These are phyloP conservation scores for Amiota minor DNA, from an alignment of 2,888 invertebrate genomes.

Conservation along the genomic window DNA sequence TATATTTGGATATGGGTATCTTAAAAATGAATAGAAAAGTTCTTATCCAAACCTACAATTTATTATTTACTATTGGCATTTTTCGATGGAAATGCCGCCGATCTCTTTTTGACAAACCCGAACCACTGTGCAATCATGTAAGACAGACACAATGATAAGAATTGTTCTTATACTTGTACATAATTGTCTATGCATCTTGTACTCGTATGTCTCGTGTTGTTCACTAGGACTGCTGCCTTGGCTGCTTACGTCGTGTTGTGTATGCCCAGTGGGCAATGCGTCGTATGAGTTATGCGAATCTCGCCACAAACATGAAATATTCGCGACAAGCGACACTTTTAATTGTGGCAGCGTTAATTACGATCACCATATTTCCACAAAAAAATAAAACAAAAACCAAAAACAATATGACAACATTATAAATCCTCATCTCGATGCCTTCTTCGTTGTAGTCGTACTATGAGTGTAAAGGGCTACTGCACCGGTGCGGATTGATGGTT, in stretches of 20 bases:
- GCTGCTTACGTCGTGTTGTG: constrained; percentile 28
- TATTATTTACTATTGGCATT: no score
- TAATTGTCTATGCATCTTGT: background rate
- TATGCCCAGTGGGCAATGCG: constrained; percentile 24
- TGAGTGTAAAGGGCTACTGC: background rate
- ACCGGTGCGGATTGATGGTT: no score
- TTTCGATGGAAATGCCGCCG: no score
- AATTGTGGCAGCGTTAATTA: constrained; percentile 40
- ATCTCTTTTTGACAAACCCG: no score
- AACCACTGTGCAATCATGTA: no score
- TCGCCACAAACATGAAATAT: constrained; percentile 7
- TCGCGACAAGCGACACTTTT: constrained; percentile 33
- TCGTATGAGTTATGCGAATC: constrained; percentile 24
- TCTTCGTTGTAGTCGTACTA: background rate
- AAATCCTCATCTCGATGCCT: background rate
- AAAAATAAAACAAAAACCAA: background rate
- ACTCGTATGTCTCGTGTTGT: background rate
- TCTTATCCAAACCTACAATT: no score
- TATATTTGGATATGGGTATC: no score
- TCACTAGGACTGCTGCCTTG: background rate
- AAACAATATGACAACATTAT: background rate
- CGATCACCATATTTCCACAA: constrained; percentile 1
- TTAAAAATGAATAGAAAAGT: no score
- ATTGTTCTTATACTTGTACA: background rate
- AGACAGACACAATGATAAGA: no score